A percentile compares a stretch with the other conserved stretches of the same genome.
These are phyloP conservation scores for Aricia artaxerxes DNA, from an alignment of 2,888 invertebrate genomes.

Conservation along the genomic window DNA sequence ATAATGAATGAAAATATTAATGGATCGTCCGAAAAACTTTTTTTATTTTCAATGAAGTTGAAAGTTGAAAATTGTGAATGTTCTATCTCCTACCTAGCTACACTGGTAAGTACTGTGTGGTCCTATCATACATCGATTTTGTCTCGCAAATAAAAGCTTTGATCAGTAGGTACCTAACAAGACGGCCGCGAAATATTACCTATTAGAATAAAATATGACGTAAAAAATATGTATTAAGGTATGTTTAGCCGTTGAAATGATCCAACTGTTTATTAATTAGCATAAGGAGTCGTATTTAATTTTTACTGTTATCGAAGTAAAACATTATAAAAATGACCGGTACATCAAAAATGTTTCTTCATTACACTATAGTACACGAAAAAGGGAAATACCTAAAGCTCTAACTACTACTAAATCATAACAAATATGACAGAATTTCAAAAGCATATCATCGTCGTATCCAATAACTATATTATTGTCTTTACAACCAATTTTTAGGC, in stretches of 20 bases:
- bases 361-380: neutral
- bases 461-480: neutral
- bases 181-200: neutral
- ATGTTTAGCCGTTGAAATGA: neutral
- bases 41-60: neutral
- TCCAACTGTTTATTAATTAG: neutral
- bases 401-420: neutral
- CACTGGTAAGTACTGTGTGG: neutral
- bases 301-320: neutral
- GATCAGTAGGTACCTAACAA: neutral
- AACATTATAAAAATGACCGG: neutral
- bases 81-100: neutral
- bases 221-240: neutral
- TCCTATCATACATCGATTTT: neutral
- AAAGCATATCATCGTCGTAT: neutral
- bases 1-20: neutral
- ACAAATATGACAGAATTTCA: constrained; percentile 9
- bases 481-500: neutral
- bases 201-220: neutral
- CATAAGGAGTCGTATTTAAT: neutral
- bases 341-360: neutral
- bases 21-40: neutral
- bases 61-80: neutral
- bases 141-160: neutral
- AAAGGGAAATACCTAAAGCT: neutral